A percentile compares a stretch with the other conserved stretches of the same genome.
Conservation (phyloP, 2,113 vertebrate genomes). For the Scartelaos histophorus region DNA sequence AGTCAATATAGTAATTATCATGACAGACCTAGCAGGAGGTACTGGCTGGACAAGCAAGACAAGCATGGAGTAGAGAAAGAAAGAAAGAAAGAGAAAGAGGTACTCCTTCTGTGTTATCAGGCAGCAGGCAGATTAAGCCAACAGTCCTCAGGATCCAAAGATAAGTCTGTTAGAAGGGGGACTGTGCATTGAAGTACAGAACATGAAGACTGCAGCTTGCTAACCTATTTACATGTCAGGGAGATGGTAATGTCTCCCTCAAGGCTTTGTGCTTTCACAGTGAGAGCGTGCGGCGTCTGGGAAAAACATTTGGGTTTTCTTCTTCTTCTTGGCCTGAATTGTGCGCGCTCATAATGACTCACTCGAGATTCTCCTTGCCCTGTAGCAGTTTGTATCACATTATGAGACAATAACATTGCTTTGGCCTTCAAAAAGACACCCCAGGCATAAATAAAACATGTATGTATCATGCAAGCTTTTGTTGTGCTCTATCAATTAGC, state of each 20-base stretch:
- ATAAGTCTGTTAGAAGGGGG: conserved; percentile 44
- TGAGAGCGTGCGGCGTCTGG: conserved; percentile 43
- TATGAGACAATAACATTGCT: background rate
- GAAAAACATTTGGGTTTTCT: conserved; percentile 38
- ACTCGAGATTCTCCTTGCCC: background rate
- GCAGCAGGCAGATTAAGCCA: conserved; percentile 59
- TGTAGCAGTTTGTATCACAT: background rate
- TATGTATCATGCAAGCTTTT: background rate
- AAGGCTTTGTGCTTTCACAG: conserved; percentile 32
- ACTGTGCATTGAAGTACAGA: conserved; percentile 17
- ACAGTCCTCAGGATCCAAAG: conserved; percentile 56
- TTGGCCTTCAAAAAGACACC: background rate
- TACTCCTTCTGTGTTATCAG: conserved; percentile 39
- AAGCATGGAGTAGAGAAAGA: conserved; percentile 39
- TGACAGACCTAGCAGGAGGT: too few species aligned
- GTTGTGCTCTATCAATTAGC: background rate
- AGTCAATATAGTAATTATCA: too few species aligned
- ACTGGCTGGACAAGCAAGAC: conserved; percentile 32
- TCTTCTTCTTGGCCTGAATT: conserved; percentile 30
- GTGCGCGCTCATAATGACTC: conserved; percentile 32
- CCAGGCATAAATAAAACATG: background rate
- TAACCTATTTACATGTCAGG: conserved; percentile 35
- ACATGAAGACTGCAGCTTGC: conserved; percentile 33
- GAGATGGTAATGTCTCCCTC: conserved; percentile 31
- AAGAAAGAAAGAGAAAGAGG: conserved; percentile 31